Conservation (phyloP, 2,113 vertebrate genomes). For the Hoplias malabaricus region DNA sequence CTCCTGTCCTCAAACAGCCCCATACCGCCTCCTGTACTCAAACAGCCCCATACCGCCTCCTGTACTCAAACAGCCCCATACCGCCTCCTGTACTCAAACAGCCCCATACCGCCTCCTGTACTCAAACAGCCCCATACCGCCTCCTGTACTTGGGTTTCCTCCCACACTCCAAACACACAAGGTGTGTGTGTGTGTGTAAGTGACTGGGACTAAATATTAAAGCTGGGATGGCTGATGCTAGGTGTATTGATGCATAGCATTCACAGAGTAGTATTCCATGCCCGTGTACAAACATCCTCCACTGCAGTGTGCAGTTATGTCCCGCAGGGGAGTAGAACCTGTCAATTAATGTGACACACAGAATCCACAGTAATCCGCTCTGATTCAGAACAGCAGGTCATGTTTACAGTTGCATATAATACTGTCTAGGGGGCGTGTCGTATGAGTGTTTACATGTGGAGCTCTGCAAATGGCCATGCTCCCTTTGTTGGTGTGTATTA, state of each 20-base stretch:
- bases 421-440: background rate
- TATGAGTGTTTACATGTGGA: background rate
- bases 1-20: no score
- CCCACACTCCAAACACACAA: background rate
- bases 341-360: constrained; percentile 1
- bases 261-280: background rate
- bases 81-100: no score
- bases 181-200: no score
- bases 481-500: no score
- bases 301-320: background rate
- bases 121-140: no score
- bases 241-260: background rate
- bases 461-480: background rate
- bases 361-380: background rate
- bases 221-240: background rate
- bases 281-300: background rate
- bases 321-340: background rate
- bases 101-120: no score
- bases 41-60: no score
- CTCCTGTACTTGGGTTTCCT: no score
- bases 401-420: background rate
- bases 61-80: no score
- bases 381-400: background rate
- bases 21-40: no score
- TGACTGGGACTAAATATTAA: background rate